phyloP scores from a whole-genome alignment of 2,113 vertebrate species.

The Apteryx mantelli region DNA sequence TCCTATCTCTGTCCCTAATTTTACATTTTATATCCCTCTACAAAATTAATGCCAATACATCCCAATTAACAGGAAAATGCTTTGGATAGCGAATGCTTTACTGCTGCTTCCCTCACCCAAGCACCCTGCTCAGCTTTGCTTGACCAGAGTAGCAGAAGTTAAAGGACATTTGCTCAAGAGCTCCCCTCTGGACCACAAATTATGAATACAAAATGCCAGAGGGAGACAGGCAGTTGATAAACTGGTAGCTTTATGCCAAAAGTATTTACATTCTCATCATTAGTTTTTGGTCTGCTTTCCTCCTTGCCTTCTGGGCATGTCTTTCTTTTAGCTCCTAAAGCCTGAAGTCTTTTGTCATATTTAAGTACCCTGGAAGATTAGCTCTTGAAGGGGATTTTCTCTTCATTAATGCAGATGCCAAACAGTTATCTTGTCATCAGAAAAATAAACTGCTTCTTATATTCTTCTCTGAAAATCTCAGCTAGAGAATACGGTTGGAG shows the following conservation, averaged over 20 bases:
- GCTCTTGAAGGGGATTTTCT: neutral
- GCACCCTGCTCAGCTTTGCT: neutral
- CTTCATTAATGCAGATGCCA: neutral
- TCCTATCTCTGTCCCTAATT: neutral
- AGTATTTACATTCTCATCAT: neutral
- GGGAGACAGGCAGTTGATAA: neutral
- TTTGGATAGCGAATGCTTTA: fast-evolving
- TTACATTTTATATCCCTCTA: neutral
- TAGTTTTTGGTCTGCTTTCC: neutral
- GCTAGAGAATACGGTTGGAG: neutral
- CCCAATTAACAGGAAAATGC: neutral
- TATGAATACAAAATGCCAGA: neutral
- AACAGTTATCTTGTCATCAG: neutral
- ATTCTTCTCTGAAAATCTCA: neutral
- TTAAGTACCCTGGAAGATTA: neutral
- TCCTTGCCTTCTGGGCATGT: neutral
- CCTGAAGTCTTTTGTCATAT: neutral
- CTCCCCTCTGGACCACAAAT: neutral
- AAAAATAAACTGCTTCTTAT: neutral
- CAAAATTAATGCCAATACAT: neutral
- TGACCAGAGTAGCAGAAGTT: neutral
- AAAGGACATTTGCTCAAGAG: neutral
- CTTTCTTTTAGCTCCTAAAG: neutral
- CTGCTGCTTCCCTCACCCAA: neutral
- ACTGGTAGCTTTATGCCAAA: neutral